Evolutionary conservation across 2,888 invertebrate genomes (phyloP).

Genomic region (Phalangium opilio): DNA sequence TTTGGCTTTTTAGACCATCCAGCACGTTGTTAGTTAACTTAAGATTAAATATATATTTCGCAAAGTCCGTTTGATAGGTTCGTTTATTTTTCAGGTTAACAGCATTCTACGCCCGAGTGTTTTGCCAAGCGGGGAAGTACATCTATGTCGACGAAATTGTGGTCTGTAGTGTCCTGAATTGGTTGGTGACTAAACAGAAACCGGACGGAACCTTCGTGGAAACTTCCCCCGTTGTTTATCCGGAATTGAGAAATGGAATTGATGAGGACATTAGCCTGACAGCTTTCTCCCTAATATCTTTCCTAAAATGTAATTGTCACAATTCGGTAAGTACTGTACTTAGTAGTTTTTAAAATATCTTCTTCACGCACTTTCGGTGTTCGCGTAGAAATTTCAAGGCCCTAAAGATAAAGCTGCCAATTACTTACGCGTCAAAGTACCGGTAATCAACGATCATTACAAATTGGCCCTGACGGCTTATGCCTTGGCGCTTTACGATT

Average conservation of each 20-base stretch:
- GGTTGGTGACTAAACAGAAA: constrained; percentile 16
- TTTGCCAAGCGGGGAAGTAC: constrained; percentile 18
- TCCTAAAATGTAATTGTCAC: too few relatives aligned
- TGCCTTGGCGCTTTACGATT: constrained; percentile 14
- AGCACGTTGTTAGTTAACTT: too few relatives aligned
- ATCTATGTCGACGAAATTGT: constrained; percentile 18
- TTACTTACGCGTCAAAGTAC: constrained; percentile 10
- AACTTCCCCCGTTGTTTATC: constrained; percentile 17
- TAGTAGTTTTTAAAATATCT: too few relatives aligned
- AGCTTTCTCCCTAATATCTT: too few relatives aligned
- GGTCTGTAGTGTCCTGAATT: constrained; percentile 15
- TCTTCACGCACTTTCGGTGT: too few relatives aligned
- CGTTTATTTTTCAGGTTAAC: constrained; percentile 17
- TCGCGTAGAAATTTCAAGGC: constrained; percentile 4
- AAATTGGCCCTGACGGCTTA: constrained; percentile 20
- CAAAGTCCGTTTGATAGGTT: too few relatives aligned
- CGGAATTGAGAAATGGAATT: constrained; percentile 8
- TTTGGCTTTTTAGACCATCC: too few relatives aligned
- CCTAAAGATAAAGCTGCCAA: constrained; percentile 8
- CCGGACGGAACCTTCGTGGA: constrained; percentile 20
- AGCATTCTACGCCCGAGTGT: constrained; percentile 20
- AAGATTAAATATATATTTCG: too few relatives aligned
- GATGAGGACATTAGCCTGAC: too few relatives aligned
- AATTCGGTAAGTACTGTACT: too few relatives aligned
- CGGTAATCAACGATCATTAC: constrained; percentile 13